Evolutionary conservation across 2,888 invertebrate species (phyloP).

Genomic region (Pristionchus arcanus): DNA sequence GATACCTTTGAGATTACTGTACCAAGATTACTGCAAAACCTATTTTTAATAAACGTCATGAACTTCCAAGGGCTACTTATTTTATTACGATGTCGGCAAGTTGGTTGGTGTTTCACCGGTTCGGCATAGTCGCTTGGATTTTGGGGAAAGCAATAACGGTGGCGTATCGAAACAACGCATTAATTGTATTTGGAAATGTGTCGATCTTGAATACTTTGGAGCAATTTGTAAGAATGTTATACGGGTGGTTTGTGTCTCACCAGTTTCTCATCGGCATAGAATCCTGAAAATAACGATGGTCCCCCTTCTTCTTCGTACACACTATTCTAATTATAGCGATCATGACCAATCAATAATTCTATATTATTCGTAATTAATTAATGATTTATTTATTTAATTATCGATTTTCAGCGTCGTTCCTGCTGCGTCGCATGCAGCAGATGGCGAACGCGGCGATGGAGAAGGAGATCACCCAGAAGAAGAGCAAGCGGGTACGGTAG

Average conservation of each 20-base stretch:
- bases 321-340: neutral
- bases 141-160: too few species aligned
- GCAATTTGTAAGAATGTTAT: neutral
- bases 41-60: too few species aligned
- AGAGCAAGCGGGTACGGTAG: conserved; percentile 37
- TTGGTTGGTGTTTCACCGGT: neutral
- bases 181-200: too few species aligned
- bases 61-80: too few species aligned
- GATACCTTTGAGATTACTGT: neutral
- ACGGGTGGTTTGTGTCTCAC: neutral
- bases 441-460: conserved; percentile 44
- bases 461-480: conserved; percentile 10
- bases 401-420: neutral
- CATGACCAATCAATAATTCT: too few species aligned
- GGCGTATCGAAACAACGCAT: too few species aligned
- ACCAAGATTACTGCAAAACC: too few species aligned
- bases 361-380: too few species aligned
- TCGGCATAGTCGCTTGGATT: too few species aligned
- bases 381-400: neutral
- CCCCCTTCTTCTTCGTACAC: too few species aligned
- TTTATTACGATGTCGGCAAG: too few species aligned
- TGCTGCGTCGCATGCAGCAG: conserved; percentile 19
- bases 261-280: neutral
- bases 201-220: too few species aligned
- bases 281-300: neutral